Percentiles rank a stretch among this genome's conserved stretches.
Evolutionary conservation across 92 coral and sea anemone genomes (phyloP).

Genomic region (Palythoa caribaeorum): DNA sequence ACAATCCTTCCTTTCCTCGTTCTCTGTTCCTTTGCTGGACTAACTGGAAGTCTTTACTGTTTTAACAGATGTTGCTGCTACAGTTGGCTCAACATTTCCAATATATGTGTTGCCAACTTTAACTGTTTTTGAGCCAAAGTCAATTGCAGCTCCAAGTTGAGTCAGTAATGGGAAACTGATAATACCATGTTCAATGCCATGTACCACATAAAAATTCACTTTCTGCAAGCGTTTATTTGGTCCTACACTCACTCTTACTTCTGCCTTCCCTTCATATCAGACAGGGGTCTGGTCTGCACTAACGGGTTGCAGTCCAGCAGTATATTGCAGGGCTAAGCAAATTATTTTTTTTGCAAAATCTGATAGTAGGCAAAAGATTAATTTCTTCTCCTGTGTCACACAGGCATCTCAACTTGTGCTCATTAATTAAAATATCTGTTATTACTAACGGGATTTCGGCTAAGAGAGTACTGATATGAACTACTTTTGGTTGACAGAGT

Average conservation of each 20-base stretch:
- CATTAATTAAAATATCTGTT: constrained; percentile 37
- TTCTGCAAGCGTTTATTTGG: not conserved
- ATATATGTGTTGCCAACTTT: too few species aligned
- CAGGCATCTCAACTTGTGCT: constrained; percentile 1
- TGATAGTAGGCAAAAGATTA: constrained; percentile 35
- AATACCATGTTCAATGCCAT: too few species aligned
- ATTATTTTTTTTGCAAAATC: constrained; percentile 33
- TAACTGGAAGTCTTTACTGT: too few species aligned
- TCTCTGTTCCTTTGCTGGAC: too few species aligned
- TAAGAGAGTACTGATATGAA: constrained; percentile 40
- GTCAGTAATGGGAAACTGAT: too few species aligned
- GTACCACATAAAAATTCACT: too few species aligned
- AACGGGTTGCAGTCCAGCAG: constrained; percentile 53
- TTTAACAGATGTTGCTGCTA: too few species aligned
- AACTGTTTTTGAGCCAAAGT: too few species aligned
- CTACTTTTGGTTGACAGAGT: constrained; percentile 8
- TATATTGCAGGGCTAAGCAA: constrained; percentile 24
- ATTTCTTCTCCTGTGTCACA: constrained; percentile 53
- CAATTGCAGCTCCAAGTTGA: too few species aligned
- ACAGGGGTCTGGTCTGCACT: constrained; percentile 52
- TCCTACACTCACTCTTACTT: not conserved
- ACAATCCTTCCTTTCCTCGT: not conserved
- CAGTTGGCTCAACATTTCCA: too few species aligned
- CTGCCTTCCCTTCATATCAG: constrained; percentile 20
- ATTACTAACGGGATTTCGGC: constrained; percentile 23